Evolutionary conservation across 2,797 vertebrate species (phyloP).

Genomic region (Esox masquinongy): DNA sequence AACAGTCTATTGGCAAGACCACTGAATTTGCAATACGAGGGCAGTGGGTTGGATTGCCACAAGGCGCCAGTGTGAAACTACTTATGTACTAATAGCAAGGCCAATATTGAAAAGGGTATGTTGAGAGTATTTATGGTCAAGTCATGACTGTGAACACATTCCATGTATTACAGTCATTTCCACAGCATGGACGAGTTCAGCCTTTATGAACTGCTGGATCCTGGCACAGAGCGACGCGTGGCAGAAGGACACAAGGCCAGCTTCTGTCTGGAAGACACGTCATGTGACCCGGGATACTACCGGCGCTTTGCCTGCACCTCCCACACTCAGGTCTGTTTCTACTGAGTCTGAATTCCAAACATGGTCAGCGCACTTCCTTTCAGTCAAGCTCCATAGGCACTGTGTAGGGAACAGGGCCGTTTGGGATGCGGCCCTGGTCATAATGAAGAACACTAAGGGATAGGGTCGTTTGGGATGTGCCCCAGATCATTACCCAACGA

Average conservation of each 20-base stretch:
- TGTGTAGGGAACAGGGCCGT: no score
- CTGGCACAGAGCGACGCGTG: slow-evolving; percentile 76
- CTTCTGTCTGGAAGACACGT: slow-evolving; percentile 97
- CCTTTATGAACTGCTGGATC: slow-evolving; percentile 90
- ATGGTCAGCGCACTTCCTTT: background rate
- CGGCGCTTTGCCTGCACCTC: slow-evolving; percentile 93
- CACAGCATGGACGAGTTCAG: slow-evolving; percentile 98
- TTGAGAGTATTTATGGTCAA: background rate
- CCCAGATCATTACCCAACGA: slow-evolving; percentile 1
- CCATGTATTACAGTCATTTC: slow-evolving; percentile 80
- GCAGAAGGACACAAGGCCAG: slow-evolving; percentile 98
- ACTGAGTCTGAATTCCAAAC: background rate
- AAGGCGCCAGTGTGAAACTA: no score
- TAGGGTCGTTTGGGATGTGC: background rate
- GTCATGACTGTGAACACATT: background rate
- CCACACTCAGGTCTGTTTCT: slow-evolving; percentile 85
- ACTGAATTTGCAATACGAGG: no score
- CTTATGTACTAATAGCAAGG: background rate
- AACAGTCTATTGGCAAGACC: no score
- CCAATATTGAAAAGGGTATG: background rate
- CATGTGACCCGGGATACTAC: slow-evolving; percentile 93
- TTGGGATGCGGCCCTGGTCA: no score
- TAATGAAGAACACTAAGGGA: background rate
- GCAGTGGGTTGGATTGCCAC: no score
- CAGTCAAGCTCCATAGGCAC: background rate